phyloP scores from a whole-genome alignment of 2,888 invertebrate genomes.

The Trichopoda pennipes region DNA sequence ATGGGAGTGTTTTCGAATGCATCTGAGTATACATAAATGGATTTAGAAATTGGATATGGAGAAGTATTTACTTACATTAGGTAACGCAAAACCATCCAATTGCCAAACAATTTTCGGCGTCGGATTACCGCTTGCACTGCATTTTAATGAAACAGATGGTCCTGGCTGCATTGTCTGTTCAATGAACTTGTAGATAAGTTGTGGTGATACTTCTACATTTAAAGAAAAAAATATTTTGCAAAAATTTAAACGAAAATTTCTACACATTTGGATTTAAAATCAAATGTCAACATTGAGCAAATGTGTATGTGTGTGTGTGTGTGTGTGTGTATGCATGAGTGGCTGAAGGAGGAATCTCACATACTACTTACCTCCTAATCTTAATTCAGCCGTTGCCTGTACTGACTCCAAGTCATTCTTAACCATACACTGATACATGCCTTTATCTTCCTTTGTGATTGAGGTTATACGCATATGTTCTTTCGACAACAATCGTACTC shows the following conservation, averaged over 20 bases:
- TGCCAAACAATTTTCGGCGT: constrained; percentile 89
- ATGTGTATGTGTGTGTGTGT: background rate
- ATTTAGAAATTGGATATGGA: background rate
- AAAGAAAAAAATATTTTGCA: constrained; percentile 71
- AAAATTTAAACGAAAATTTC: background rate
- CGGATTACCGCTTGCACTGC: constrained; percentile 89
- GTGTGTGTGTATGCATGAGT: background rate
- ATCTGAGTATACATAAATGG: background rate
- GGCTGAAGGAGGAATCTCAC: background rate
- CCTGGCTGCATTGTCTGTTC: constrained; percentile 90
- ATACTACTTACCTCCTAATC: constrained; percentile 86
- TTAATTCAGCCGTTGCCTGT: constrained; percentile 89
- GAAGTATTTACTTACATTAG: constrained; percentile 80
- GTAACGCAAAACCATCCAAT: constrained; percentile 87
- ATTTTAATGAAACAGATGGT: constrained; percentile 89
- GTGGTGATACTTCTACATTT: constrained; percentile 86
- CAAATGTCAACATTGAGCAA: constrained; percentile 6
- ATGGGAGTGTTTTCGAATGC: background rate
- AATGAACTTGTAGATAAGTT: constrained; percentile 88
- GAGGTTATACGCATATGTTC: constrained; percentile 84
- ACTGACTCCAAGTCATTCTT: constrained; percentile 90
- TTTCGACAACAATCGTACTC: constrained; percentile 82
- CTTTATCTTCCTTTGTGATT: constrained; percentile 89
- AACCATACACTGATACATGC: constrained; percentile 95
- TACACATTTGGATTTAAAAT: background rate